These are phyloP conservation scores for Thalassarche chlororhynchos DNA, from an alignment of 2,113 vertebrate genomes.

Conservation along the genomic window DNA sequence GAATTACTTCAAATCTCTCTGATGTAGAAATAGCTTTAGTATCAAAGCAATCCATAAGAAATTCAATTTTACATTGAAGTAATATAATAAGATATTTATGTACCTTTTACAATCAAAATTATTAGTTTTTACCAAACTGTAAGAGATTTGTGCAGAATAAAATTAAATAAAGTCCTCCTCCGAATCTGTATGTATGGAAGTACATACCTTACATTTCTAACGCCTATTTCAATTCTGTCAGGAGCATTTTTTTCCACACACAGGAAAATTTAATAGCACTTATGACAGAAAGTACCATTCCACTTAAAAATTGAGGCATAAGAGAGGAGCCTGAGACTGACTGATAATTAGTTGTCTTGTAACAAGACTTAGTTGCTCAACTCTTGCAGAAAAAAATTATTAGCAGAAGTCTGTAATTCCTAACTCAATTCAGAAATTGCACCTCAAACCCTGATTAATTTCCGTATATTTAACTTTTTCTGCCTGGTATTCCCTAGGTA, in stretches of 20 bases:
- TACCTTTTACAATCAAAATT: not conserved
- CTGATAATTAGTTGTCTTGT: not conserved
- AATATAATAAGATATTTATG: not conserved
- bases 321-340: not conserved
- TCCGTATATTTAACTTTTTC: not conserved
- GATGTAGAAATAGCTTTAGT: not conserved
- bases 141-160: not conserved
- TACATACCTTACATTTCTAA: not conserved
- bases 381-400: not conserved
- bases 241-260: not conserved
- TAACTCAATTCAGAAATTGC: not conserved
- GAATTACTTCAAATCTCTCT: not conserved
- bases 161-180: not conserved
- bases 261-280: not conserved
- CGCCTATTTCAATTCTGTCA: not conserved
- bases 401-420: not conserved
- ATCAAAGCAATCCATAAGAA: not conserved
- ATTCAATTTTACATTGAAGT: not conserved
- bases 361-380: not conserved
- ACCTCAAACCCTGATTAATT: not conserved
- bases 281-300: not conserved
- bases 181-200: rapidly evolving
- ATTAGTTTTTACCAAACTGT: not conserved
- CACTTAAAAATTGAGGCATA: not conserved
- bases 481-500: not conserved